phyloP scores from a whole-genome alignment of 2,888 invertebrate species.

The Synergus itoensis region DNA sequence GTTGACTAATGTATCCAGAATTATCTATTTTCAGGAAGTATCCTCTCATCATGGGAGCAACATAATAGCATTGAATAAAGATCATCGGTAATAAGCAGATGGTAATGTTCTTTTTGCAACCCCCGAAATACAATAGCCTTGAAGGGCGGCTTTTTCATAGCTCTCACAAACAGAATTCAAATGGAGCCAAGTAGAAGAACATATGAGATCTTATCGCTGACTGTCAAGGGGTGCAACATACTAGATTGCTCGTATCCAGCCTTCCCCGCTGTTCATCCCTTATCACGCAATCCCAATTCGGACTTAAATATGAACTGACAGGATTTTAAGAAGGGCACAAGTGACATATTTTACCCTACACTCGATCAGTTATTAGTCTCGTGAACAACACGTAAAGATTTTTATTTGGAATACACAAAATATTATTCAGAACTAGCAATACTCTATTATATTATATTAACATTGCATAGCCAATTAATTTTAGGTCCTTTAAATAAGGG shows the following conservation, averaged over 20 bases:
- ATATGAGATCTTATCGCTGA: conserved; percentile 71
- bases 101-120: conserved; percentile 67
- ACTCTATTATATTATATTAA: too few species aligned
- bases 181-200: conserved; percentile 65
- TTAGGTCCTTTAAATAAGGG: too few species aligned
- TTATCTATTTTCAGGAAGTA: background rate
- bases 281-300: conserved; percentile 46
- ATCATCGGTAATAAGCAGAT: conserved; percentile 74
- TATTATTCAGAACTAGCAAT: background rate
- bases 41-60: conserved; percentile 51
- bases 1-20: too few species aligned
- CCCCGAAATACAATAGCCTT: conserved; percentile 65
- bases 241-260: conserved; percentile 71
- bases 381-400: background rate
- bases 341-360: conserved; percentile 11
- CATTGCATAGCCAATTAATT: too few species aligned
- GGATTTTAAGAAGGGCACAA: conserved; percentile 33
- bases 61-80: conserved; percentile 66
- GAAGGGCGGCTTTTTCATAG: conserved; percentile 58
- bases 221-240: conserved; percentile 68
- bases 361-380: background rate
- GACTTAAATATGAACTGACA: conserved; percentile 46
- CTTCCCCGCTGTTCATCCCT: conserved; percentile 52
- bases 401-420: background rate
- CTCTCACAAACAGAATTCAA: conserved; percentile 69